A percentile compares a stretch with the other conserved stretches of the same genome.
Conservation (phyloP, 2,888 invertebrate species). For the Amorpha juglandis region DNA sequence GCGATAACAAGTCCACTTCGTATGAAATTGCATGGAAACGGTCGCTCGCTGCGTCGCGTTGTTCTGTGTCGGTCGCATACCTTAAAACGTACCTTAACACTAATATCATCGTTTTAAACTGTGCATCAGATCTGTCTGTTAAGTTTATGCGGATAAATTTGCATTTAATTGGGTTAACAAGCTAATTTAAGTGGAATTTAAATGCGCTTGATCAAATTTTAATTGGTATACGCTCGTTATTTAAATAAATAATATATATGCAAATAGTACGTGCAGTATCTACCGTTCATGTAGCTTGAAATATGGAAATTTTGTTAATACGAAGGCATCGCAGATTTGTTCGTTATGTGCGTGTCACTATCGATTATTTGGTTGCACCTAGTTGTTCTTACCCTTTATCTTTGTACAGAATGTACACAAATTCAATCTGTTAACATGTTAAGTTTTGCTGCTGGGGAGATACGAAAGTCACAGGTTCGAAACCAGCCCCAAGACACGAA, state of each 20-base stretch:
- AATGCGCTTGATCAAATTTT: constrained; percentile 20
- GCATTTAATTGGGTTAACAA: background rate
- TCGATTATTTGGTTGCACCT: background rate
- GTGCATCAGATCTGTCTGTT: background rate
- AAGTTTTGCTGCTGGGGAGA: too few relatives aligned
- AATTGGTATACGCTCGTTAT: constrained; percentile 11
- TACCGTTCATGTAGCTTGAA: constrained; percentile 40
- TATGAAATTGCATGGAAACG: too few relatives aligned
- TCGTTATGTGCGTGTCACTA: background rate
- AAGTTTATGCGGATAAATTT: background rate
- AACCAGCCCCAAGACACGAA: too few relatives aligned
- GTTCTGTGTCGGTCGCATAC: too few relatives aligned
- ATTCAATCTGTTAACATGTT: too few relatives aligned
- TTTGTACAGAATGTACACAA: background rate
- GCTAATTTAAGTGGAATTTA: background rate
- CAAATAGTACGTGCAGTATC: constrained; percentile 21
- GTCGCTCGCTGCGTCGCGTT: too few relatives aligned
- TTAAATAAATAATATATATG: constrained; percentile 27
- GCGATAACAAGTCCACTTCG: too few relatives aligned
- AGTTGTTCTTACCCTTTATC: background rate
- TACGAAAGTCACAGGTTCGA: too few relatives aligned
- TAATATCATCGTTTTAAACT: background rate
- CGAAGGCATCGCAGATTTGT: constrained; percentile 40
- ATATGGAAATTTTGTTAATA: constrained; percentile 54
- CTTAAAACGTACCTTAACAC: too few relatives aligned